phyloP scores from a whole-genome alignment of 2,888 invertebrate species.

The Dascillus cervinus region DNA sequence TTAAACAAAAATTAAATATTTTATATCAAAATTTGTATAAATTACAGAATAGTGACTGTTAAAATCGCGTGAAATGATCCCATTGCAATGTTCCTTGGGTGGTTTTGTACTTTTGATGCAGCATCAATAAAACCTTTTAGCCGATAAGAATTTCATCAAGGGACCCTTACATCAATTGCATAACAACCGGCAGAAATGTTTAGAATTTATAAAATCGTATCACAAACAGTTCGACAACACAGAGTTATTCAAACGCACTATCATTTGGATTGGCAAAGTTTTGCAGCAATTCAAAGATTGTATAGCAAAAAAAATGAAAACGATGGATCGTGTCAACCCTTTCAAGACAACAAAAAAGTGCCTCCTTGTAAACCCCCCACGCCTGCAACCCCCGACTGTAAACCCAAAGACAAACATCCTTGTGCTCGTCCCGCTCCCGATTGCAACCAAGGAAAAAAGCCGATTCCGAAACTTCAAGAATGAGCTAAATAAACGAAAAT shows the following conservation, averaged over 20 bases:
- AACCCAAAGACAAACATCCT: constrained; percentile 1
- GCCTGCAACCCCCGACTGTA: constrained; percentile 3
- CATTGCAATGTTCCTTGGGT: constrained; percentile 7
- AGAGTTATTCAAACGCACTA: constrained; percentile 8
- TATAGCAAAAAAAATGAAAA: constrained; percentile 12
- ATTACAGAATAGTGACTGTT: constrained; percentile 3
- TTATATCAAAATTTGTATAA: constrained; percentile 13
- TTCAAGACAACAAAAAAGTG: constrained; percentile 5
- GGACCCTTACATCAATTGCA: too few relatives aligned
- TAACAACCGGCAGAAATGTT: constrained; percentile 23
- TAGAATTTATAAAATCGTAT: constrained; percentile 16
- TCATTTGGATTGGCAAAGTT: constrained; percentile 8
- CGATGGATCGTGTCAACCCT: constrained; percentile 13
- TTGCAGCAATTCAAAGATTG: constrained; percentile 13
- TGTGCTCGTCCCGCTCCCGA: background rate
- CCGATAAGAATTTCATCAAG: background rate
- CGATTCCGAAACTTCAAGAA: constrained; percentile 19
- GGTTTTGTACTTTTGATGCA: background rate
- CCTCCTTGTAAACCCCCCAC: constrained; percentile 12
- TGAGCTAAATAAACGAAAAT: constrained; percentile 20
- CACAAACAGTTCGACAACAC: constrained; percentile 13
- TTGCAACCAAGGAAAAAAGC: constrained; percentile 2
- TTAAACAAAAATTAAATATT: constrained; percentile 13
- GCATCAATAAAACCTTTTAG: background rate
- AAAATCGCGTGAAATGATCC: constrained; percentile 2